Evolutionary conservation across 1,140 invertebrate genomes (phyloP).

Genomic region (Tetragonula clypearis): DNA sequence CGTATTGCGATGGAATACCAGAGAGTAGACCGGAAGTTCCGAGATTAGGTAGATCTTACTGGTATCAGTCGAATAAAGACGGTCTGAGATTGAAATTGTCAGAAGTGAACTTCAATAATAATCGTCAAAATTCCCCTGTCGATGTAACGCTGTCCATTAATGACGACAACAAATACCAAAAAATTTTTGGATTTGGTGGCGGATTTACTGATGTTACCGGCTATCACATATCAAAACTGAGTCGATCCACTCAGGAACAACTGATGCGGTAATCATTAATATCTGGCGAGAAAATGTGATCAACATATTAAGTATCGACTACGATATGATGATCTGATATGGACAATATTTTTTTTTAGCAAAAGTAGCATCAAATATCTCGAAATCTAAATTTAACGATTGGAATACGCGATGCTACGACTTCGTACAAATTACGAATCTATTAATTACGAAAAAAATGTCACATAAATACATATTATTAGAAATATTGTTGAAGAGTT

Average conservation of each 20-base stretch:
- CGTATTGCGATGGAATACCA: slow-evolving; percentile 89
- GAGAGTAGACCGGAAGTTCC: slow-evolving; percentile 71
- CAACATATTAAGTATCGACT: too few species aligned
- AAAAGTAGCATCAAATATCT: not conserved
- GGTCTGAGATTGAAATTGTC: slow-evolving; percentile 78
- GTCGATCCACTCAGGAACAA: slow-evolving; percentile 81
- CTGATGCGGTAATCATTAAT: slow-evolving; percentile 82
- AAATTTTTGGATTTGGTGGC: slow-evolving; percentile 91
- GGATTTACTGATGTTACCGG: slow-evolving; percentile 93
- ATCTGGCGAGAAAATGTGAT: not conserved
- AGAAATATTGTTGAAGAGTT: too few species aligned
- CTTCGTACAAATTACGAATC: too few species aligned
- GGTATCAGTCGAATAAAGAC: slow-evolving; percentile 83
- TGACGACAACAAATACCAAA: slow-evolving; percentile 80
- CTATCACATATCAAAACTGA: slow-evolving; percentile 87
- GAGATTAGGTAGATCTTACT: slow-evolving; percentile 79
- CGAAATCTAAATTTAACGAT: not conserved
- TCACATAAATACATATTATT: too few species aligned
- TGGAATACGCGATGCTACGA: too few species aligned
- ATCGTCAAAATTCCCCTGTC: not conserved
- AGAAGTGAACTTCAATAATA: not conserved
- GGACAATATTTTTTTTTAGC: not conserved
- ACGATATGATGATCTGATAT: too few species aligned
- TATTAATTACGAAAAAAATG: too few species aligned
- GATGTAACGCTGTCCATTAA: slow-evolving; percentile 41